These are phyloP conservation scores for Drosophila lacertosa DNA, from an alignment of 1,140 invertebrate genomes.

Conservation along the genomic window DNA sequence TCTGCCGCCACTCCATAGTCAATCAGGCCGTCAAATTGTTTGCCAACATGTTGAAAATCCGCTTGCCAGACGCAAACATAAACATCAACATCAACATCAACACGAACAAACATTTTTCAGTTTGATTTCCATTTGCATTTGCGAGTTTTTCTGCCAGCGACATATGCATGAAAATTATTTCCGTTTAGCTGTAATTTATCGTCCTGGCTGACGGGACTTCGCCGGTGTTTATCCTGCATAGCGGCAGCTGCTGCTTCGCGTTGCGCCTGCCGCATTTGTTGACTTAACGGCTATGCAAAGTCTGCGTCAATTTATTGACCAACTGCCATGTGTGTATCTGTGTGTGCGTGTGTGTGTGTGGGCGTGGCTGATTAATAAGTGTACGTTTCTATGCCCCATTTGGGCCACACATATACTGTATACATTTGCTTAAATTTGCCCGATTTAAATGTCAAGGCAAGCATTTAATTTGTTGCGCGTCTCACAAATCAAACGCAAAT, in stretches of 20 bases:
- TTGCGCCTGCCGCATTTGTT: constrained; percentile 49
- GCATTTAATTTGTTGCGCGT: constrained; percentile 33
- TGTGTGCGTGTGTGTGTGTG: constrained; percentile 35
- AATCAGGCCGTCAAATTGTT: constrained; percentile 54
- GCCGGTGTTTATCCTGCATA: constrained; percentile 14
- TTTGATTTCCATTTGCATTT: constrained; percentile 52
- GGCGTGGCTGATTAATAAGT: constrained; percentile 53
- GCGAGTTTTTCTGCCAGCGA: background rate
- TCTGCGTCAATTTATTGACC: constrained; percentile 60
- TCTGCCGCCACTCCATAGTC: constrained; percentile 19
- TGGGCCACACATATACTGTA: constrained; percentile 9
- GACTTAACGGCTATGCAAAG: constrained; percentile 77
- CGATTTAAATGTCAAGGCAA: constrained; percentile 70
- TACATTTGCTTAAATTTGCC: constrained; percentile 17
- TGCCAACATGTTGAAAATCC: constrained; percentile 67
- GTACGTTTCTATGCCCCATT: constrained; percentile 45
- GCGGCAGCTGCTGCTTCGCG: constrained; percentile 42
- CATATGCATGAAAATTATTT: constrained; percentile 69
- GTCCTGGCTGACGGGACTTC: constrained; percentile 46
- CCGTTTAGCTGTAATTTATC: constrained; percentile 75
- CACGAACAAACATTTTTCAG: constrained; percentile 15
- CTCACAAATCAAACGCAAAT: constrained; percentile 43
- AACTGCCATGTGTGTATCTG: constrained; percentile 27
- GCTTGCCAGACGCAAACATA: constrained; percentile 58
- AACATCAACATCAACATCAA: constrained; percentile 1